phyloP scores from a whole-genome alignment of 1,140 invertebrate genomes.

The Drosophila pseudoananassae region DNA sequence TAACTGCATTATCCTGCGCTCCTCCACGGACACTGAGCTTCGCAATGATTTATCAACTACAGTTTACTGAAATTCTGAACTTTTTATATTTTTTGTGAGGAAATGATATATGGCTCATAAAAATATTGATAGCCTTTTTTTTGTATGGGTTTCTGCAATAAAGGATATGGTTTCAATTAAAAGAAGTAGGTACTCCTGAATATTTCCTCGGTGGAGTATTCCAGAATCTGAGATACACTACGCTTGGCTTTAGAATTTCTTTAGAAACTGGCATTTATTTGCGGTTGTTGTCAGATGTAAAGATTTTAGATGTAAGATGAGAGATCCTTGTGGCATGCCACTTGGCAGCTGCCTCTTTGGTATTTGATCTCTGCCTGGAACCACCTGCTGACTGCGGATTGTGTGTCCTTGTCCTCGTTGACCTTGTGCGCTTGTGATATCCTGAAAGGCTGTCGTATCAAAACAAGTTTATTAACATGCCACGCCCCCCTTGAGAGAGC shows the following conservation, averaged over 20 bases:
- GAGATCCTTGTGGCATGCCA: neutral
- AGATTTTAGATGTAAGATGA: too few relatives aligned
- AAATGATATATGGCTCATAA: too few relatives aligned
- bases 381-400: conserved; percentile 65
- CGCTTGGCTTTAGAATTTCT: neutral
- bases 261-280: neutral
- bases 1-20: conserved; percentile 20
- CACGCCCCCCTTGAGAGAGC: neutral
- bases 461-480: conserved; percentile 76
- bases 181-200: too few relatives aligned
- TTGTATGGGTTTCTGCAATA: too few relatives aligned
- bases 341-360: neutral
- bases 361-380: conserved; percentile 28
- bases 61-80: too few relatives aligned
- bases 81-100: neutral
- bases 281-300: too few relatives aligned
- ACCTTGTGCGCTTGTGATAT: conserved; percentile 56
- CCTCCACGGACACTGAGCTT: conserved; percentile 8
- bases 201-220: too few relatives aligned
- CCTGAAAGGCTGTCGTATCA: conserved; percentile 48
- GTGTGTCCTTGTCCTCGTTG: conserved; percentile 63
- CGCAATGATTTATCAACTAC: neutral
- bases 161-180: too few relatives aligned
- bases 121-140: too few relatives aligned
- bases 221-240: too few relatives aligned